phyloP scores from a whole-genome alignment of 2,797 vertebrate species.

The Novumbra hubbsi region DNA sequence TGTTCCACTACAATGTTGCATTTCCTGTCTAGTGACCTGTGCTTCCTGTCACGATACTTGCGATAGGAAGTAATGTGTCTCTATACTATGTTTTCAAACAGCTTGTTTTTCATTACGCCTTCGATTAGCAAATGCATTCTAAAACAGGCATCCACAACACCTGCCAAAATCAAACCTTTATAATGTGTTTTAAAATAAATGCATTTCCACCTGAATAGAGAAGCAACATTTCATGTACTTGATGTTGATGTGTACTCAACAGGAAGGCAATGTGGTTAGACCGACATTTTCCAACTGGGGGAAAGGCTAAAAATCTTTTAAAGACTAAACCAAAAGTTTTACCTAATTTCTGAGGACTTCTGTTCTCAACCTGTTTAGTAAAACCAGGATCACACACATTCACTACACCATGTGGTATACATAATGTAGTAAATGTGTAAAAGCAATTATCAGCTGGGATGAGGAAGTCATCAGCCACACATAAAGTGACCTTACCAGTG shows the following conservation, averaged over 20 bases:
- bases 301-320: no score
- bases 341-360: no score
- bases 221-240: no score
- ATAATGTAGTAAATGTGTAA: conserved; percentile 18
- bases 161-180: background rate
- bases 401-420: conserved; percentile 64
- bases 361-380: no score
- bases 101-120: background rate
- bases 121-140: background rate
- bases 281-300: no score
- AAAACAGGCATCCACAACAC: background rate
- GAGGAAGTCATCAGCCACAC: conserved; percentile 79
- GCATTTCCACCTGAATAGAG: no score
- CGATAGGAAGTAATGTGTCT: conserved; percentile 36
- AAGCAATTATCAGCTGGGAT: conserved; percentile 75
- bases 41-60: conserved; percentile 51
- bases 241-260: no score
- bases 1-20: conserved; percentile 32
- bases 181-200: background rate
- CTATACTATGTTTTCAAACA: background rate
- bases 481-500: conserved; percentile 74
- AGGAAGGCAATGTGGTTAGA: no score
- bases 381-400: conserved; percentile 57
- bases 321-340: no score
- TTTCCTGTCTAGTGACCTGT: conserved; percentile 40